Percentiles rank a stretch among this genome's conserved stretches.
Evolutionary conservation across 1,140 invertebrate genomes (phyloP).

Genomic region (Gonatopus flavifemur): DNA sequence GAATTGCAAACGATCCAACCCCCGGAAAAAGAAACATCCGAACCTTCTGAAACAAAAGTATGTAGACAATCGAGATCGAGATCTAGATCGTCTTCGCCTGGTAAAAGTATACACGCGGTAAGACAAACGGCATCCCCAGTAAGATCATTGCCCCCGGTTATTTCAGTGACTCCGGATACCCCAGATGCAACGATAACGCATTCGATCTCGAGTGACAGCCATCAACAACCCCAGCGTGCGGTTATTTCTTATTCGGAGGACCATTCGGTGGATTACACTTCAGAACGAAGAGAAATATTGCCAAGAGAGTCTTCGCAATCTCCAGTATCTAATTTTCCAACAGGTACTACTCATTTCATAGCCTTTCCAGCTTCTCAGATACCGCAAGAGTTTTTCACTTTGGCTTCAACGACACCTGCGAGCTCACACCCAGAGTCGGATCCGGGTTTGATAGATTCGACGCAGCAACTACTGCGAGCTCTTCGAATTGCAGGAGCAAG

Average conservation of each 20-base stretch:
- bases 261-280: too few relatives aligned
- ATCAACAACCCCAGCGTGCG: conserved; percentile 43
- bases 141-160: conserved; percentile 50
- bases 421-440: conserved; percentile 19
- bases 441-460: conserved; percentile 59
- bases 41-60: background rate
- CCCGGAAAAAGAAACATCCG: background rate
- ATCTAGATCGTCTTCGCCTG: conserved; percentile 39
- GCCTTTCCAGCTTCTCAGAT: conserved; percentile 43
- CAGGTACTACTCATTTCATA: conserved; percentile 28
- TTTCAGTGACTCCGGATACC: conserved; percentile 51
- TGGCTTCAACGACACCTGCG: conserved; percentile 20
- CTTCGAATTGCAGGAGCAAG: conserved; percentile 66
- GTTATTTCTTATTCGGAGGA: too few relatives aligned
- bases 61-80: conserved; percentile 31
- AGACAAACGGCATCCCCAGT: conserved; percentile 52
- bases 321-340: conserved; percentile 13
- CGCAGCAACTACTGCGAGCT: conserved; percentile 66
- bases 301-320: conserved; percentile 29
- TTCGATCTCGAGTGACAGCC: conserved; percentile 14
- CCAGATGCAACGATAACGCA: conserved; percentile 15
- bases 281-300: conserved; percentile 8
- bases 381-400: conserved; percentile 37
- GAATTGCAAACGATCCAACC: background rate
- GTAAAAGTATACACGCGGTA: conserved; percentile 13